Conservation (phyloP, 1,140 invertebrate species). For the Charaxes varanes region DNA sequence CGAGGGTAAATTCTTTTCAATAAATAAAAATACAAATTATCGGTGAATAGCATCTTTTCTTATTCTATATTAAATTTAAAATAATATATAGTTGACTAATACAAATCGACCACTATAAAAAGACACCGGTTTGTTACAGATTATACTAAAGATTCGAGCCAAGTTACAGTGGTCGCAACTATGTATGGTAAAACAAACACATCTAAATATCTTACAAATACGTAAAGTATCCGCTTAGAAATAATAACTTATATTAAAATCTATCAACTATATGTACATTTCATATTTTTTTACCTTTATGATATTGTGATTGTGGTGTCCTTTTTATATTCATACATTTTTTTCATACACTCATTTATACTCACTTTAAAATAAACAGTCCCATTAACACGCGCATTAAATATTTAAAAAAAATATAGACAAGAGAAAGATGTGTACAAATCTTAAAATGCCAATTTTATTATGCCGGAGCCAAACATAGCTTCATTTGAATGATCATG, state of each 20-base stretch:
- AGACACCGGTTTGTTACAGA: conserved; percentile 27
- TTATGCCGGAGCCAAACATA: too few species aligned
- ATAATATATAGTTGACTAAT: conserved; percentile 59
- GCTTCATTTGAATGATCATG: too few species aligned
- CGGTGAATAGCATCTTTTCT: conserved; percentile 54
- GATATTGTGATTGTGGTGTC: conserved; percentile 44
- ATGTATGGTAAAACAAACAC: conserved; percentile 54
- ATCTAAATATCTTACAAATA: conserved; percentile 58
- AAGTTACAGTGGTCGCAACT: conserved; percentile 33
- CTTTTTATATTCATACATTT: conserved; percentile 9
- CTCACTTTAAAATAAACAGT: too few species aligned
- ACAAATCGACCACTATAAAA: conserved; percentile 42
- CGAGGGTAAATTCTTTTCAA: too few species aligned
- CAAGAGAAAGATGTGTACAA: too few species aligned
- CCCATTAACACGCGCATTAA: too few species aligned
- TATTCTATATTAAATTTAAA: conserved; percentile 52
- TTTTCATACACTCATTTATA: conserved; percentile 4
- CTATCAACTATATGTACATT: conserved; percentile 49
- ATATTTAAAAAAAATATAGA: too few species aligned
- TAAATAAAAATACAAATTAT: conserved; percentile 37
- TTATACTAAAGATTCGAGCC: conserved; percentile 19
- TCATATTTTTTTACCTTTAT: conserved; percentile 24
- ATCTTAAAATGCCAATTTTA: too few species aligned
- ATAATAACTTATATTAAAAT: conserved; percentile 32
- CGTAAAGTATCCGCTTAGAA: conserved; percentile 41